Evolutionary conservation across 2,797 vertebrate genomes (phyloP).

Genomic region (Eutrigla gurnardus): DNA sequence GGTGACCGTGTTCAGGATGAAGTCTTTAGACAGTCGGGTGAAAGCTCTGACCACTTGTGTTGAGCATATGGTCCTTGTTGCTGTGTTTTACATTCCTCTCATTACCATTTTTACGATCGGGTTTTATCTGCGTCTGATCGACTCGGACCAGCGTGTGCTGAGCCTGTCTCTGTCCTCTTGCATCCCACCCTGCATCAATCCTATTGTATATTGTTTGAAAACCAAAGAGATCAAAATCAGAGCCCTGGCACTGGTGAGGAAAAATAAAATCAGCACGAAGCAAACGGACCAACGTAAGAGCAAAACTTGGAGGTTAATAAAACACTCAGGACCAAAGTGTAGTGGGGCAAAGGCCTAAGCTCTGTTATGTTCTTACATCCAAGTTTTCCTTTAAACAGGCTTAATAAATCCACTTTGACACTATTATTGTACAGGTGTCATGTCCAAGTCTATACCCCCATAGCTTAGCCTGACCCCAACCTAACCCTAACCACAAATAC

Average conservation of each 20-base stretch:
- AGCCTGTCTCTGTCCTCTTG: slow-evolving; percentile 77
- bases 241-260: slow-evolving; percentile 48
- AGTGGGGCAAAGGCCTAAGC: background rate
- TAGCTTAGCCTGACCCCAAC: background rate
- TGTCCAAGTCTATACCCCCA: background rate
- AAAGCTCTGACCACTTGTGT: slow-evolving; percentile 77
- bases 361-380: background rate
- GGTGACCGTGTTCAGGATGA: slow-evolving; percentile 76
- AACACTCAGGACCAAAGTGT: background rate
- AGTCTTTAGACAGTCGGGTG: slow-evolving; percentile 62
- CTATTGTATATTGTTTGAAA: slow-evolving; percentile 79
- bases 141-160: slow-evolving; percentile 72
- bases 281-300: background rate
- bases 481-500: background rate
- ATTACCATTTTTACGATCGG: slow-evolving; percentile 63
- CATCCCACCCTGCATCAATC: slow-evolving; percentile 78
- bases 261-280: slow-evolving; percentile 14
- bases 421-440: background rate
- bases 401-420: background rate
- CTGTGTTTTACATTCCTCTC: slow-evolving; percentile 77
- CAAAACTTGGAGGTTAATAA: background rate
- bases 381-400: background rate
- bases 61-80: slow-evolving; percentile 77
- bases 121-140: slow-evolving; percentile 59
- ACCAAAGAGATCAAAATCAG: slow-evolving; percentile 74